Evolutionary conservation across 53 echinoderm and acorn worm genomes (phyloP), one percentile per base, ranked within the genome.

Genomic region (Temnopleurus reevesii): DNA sequence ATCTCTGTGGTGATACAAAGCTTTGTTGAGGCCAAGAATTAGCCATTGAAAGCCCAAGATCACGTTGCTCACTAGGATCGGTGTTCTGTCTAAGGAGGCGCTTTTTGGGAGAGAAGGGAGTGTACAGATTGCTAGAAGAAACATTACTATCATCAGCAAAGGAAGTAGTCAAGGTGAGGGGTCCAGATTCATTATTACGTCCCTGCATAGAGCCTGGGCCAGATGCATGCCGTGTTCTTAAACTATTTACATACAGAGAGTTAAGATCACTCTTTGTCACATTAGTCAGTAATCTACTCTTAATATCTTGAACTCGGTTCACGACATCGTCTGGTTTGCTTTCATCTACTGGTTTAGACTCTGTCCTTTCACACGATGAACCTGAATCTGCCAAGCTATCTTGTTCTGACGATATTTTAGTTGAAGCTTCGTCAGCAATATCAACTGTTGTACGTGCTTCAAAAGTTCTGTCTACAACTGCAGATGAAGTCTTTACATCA

Each of bases 61-160:
- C 90, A 17, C 80, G 59, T 5, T 61, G 81, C 28, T 71, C 89
- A 12, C 57, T 77, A 17, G 92, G 90, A 33, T 92, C 92, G 12
- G 92, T 92, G 59, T 89, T 92, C 86, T 92, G 92, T 33, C 92
- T 53, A 12, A 92, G 80, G 13, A 89, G 90, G 25, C 92, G 84
- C 92, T 92, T 92, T 53, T 92, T 92, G 25, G 92, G 92, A 56
- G 92, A 92, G 33, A 92, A 92, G 5, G 92, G 89, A 77, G 92
- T 84, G 61, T 86, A 84, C 0, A 85, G 46, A 28, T 76, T 89
- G 53, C 86, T 89, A 43, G 77, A 84, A 19, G 79, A 59, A 79
- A 90, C 45, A 45, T 30, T 19, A 33, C 47, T 21, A 77, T 92
- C 92, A 38, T 92, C 92, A 43, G 90, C 57, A 38, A 71, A 87